Evolutionary conservation across 1,140 invertebrate genomes (phyloP), one percentile per base, ranked within the genome.

Genomic region (Lepidurus packardi): DNA sequence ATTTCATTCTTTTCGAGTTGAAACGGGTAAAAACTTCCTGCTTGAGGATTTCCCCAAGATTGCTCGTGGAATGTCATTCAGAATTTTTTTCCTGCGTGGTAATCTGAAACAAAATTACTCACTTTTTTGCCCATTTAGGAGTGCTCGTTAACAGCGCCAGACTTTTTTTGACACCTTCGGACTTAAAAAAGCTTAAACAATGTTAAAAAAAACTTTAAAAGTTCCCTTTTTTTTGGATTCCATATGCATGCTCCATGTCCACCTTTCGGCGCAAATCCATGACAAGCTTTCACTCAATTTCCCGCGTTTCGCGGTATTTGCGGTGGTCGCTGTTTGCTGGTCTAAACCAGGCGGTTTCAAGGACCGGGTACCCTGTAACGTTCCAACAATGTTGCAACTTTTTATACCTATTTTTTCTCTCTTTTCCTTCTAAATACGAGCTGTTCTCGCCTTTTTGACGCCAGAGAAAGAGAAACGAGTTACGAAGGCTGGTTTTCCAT

Each of bases 201-300:
- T n/a, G n/a, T 25, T 25, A 25, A 1, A 25, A 25, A 25, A 25
- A 25, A 25, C 25, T 25, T 25, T 1, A 25, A 25, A 25, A 25
- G 25, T 25, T n/a, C n/a, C 25, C 1, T 5, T 65, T 65, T 7
- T 11, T 7, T 65, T 7, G 13, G 16, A 16, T 65, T 21, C 53
- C 21, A 21, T n/a, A 9, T 65, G 53, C 53, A 65, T 11, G 13
- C 21, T 13, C 21, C 53, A 1, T 65, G 53, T 65, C 53, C 16
- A 7, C 53, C 16, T 65, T 21, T 7, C 53, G 21, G 21, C 16
- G 16, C 53, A n/a, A n/a, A 65, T n/a, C 53, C 21, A 16, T 9
- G 8, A 65, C 53, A 13, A 65, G 53, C 53, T 65, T 65, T 65
- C 53, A 65, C 53, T 65, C 53, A 13, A 16, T 65, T 65, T 65